Percentiles rank a stretch among this genome's conserved stretches.
These are phyloP conservation scores for Bovichtus diacanthus DNA, from an alignment of 2,797 vertebrate species.

Conservation along the genomic window DNA sequence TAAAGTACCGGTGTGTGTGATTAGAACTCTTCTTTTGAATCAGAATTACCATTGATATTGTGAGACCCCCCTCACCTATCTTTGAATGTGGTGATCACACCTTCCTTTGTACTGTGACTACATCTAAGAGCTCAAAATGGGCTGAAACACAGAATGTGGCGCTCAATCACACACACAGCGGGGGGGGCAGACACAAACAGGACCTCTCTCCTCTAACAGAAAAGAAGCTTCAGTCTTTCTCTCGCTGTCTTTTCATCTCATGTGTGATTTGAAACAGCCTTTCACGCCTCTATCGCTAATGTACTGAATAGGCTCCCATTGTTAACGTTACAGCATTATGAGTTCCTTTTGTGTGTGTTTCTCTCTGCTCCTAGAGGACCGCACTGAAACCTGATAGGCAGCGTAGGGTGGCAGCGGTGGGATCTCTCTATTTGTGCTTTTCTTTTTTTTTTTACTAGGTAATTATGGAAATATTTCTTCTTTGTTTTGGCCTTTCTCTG, in stretches of 20 bases:
- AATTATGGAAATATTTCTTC: slow-evolving; percentile 81
- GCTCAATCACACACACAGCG: slow-evolving; percentile 51
- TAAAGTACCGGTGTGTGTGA: background rate
- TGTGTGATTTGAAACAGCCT: slow-evolving; percentile 70
- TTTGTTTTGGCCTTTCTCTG: slow-evolving; percentile 74
- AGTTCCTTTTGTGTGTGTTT: slow-evolving; percentile 72
- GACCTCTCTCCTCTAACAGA: slow-evolving; percentile 34
- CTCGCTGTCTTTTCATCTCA: slow-evolving; percentile 63
- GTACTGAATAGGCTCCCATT: slow-evolving; percentile 66
- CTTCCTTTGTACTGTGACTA: slow-evolving; percentile 26
- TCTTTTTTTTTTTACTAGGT: slow-evolving; percentile 58
- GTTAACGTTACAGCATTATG: slow-evolving; percentile 67
- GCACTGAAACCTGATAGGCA: slow-evolving; percentile 67
- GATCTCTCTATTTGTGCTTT: slow-evolving; percentile 68
- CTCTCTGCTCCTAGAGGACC: slow-evolving; percentile 54
- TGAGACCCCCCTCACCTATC: background rate
- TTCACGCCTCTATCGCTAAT: slow-evolving; percentile 68
- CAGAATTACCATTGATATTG: slow-evolving; percentile 11
- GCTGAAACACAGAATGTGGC: slow-evolving; percentile 23
- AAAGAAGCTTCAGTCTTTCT: slow-evolving; percentile 35
- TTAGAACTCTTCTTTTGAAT: slow-evolving; percentile 1
- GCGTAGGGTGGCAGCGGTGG: slow-evolving; percentile 57
- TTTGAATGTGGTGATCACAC: slow-evolving; percentile 20
- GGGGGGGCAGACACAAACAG: slow-evolving; percentile 19
- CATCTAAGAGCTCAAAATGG: slow-evolving; percentile 32